phyloP scores from a whole-genome alignment of 2,113 vertebrate genomes.

The Bothrops jararaca region DNA sequence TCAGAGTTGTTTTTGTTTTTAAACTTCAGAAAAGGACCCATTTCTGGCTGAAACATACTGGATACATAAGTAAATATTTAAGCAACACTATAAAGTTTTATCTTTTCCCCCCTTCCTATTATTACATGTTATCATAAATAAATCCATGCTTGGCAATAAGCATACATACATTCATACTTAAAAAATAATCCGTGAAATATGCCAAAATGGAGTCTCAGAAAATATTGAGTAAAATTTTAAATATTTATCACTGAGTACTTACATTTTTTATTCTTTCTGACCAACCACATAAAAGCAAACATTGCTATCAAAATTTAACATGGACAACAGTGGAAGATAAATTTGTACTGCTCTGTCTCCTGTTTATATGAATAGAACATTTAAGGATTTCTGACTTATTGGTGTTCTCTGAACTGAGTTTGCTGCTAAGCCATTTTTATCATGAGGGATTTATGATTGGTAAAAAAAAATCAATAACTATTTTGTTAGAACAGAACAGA shows the following conservation, averaged over 20 bases:
- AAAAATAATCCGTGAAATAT: not conserved
- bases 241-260: conserved; percentile 45
- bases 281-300: not conserved
- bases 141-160: not conserved
- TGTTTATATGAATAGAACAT: not conserved
- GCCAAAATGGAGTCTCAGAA: not conserved
- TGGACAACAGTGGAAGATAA: not conserved
- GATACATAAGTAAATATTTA: not conserved
- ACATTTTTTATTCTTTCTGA: conserved; percentile 51
- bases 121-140: not conserved
- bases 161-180: not conserved
- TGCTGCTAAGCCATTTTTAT: conserved; percentile 60
- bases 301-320: not conserved
- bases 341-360: not conserved
- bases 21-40: not conserved
- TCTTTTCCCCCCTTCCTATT: not conserved
- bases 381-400: conserved; percentile 54
- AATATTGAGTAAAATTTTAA: conserved; percentile 50
- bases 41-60: not conserved
- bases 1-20: not conserved
- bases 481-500: not conserved
- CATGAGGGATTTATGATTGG: conserved; percentile 69
- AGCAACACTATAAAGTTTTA: not conserved
- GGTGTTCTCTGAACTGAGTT: conserved; percentile 40
- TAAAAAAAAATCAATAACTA: not conserved